Base-by-base conservation (phyloP, 2,888 invertebrate species). In the Gymnoscelis rufifasciata region DNA sequence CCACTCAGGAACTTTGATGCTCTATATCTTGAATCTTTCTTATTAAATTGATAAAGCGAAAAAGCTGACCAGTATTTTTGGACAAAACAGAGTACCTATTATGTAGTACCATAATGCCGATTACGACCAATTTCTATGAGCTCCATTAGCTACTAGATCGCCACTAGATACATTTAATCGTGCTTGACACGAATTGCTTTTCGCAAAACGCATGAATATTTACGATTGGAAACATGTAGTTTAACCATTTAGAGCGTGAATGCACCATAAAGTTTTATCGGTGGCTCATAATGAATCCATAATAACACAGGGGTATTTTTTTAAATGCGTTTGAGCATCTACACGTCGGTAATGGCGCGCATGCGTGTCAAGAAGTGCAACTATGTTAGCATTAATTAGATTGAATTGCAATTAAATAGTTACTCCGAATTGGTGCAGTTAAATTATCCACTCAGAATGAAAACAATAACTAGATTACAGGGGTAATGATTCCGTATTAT, bases 311-410 rank as follows among this genome's bases (percentile, higher is more conserved):
- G 65, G 66, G 66, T 33, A 71, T 72, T 73, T 71, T n/a, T 54
- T 62, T 51, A 59, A 73, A 74, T 79, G 78, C 77, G 75, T 79
- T 62, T 64, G 76, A 77, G 78, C 80, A 80, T 75, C 62, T 65
- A 78, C n/a, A n/a, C 77, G 81, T 76, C 76, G 79, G 71, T 66
- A 54, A 57, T 47, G 46, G 53, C 49, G 43, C 46, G 53, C 47
- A 41, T 71, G 68, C 66, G 61, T 74, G 76, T 78, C 78, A 76
- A 71, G 76, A 76, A 66, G 67, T 61, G 64, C 69, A 74, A 61
- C 66, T 77, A 71, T 73, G 72, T 78, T 73, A 59, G 79, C 78
- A 77, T 83, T 87, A 87, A 87, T 88, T 81, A 78, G 68, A n/a
- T n/a, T n/a, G n/a, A n/a, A n/a, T n/a, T 60, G 74, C 68, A 81